Percentiles rank a stretch among this genome's conserved stretches.
Conservation (phyloP, 2,888 invertebrate species). For the Caenorhabditis sulstoni region DNA sequence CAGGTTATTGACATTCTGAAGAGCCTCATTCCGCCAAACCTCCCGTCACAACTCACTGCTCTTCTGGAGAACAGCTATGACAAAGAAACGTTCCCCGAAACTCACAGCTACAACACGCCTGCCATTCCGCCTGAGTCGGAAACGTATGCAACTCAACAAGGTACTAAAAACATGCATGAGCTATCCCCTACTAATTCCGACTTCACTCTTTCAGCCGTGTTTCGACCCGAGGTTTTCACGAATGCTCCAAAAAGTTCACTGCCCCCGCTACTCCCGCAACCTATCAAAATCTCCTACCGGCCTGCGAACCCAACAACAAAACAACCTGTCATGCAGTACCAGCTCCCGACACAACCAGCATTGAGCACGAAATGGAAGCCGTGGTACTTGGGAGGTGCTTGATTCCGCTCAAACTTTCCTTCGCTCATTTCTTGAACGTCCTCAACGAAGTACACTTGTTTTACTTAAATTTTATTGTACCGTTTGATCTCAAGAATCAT, state of each 20-base stretch:
- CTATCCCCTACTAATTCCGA: background rate
- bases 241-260: conserved; percentile 30
- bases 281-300: conserved; percentile 22
- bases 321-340: conserved; percentile 24
- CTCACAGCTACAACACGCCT: conserved; percentile 47
- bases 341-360: conserved; percentile 26
- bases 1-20: conserved; percentile 65
- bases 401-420: conserved; percentile 2
- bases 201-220: conserved; percentile 26
- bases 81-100: conserved; percentile 38
- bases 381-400: conserved; percentile 65
- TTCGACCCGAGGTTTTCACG: conserved; percentile 35
- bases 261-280: conserved; percentile 35
- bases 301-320: conserved; percentile 22
- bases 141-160: conserved; percentile 25
- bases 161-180: conserved; percentile 14
- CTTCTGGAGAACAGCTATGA: conserved; percentile 63
- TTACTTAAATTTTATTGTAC: conserved; percentile 58
- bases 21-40: conserved; percentile 62
- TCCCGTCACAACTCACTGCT: conserved; percentile 59
- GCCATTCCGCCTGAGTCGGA: conserved; percentile 11
- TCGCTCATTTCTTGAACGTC: conserved; percentile 12
- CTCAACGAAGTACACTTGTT: conserved; percentile 46
- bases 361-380: conserved; percentile 64
- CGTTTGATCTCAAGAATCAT: conserved; percentile 40